phyloP scores from a whole-genome alignment of 2,113 vertebrate species.

The Sinocyclocheilus rhinocerous region DNA sequence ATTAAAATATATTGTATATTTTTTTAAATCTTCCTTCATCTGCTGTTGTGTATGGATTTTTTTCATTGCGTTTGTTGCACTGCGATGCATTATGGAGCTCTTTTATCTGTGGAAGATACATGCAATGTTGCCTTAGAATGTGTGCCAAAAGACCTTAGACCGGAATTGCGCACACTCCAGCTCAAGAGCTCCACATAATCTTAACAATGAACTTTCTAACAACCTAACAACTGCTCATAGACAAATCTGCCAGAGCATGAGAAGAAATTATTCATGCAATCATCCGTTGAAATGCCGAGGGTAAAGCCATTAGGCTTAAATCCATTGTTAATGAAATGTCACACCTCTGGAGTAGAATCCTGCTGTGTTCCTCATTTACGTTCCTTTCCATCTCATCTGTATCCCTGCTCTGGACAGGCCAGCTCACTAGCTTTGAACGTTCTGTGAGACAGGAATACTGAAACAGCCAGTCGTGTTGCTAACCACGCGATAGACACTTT shows the following conservation, averaged over 20 bases:
- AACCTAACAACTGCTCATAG: neutral
- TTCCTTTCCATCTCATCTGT: constrained; percentile 15
- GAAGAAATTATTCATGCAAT: constrained; percentile 12
- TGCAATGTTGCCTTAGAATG: no score
- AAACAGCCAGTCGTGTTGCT: neutral
- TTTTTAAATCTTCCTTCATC: no score
- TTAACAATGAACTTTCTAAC: neutral
- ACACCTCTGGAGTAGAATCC: constrained; percentile 22
- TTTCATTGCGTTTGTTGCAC: no score
- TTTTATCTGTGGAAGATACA: no score
- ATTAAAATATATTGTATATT: no score
- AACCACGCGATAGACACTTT: neutral
- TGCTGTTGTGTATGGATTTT: no score
- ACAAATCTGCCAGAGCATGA: constrained; percentile 17
- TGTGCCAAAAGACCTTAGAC: no score
- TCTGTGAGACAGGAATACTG: neutral
- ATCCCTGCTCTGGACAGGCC: neutral
- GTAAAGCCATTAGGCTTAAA: constrained; percentile 21
- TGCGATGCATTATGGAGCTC: no score
- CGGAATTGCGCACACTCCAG: no score
- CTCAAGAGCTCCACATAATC: no score
- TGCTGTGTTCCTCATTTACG: constrained; percentile 18
- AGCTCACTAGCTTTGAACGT: neutral
- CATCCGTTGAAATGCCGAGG: neutral
- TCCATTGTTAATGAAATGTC: constrained; percentile 38